A percentile compares a stretch with the other conserved stretches of the same genome.
Evolutionary conservation across 1,140 invertebrate species (phyloP).

Genomic region (Diploscapter pachys): DNA sequence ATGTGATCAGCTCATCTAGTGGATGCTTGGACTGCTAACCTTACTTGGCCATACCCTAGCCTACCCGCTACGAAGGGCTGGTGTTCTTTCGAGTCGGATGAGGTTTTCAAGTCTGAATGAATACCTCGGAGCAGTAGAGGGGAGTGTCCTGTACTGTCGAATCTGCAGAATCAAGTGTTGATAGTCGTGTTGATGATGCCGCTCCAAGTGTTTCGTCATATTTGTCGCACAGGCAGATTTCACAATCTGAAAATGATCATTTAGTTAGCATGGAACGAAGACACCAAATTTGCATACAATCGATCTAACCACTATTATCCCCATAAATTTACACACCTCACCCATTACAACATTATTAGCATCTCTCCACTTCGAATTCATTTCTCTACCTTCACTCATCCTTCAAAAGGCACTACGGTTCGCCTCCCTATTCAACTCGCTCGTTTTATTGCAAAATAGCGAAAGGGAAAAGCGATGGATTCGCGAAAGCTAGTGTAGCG

Average conservation of each 20-base stretch:
- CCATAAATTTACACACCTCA: background rate
- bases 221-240: conserved; percentile 35
- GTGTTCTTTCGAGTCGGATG: too few species aligned
- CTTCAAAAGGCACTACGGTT: background rate
- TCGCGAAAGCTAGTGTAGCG: too few species aligned
- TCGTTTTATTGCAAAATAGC: too few species aligned
- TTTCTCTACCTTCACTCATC: background rate
- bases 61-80: too few species aligned
- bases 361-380: background rate
- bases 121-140: too few species aligned
- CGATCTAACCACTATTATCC: background rate
- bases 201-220: conserved; percentile 35
- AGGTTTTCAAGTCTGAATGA: too few species aligned
- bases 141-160: conserved; percentile 10
- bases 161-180: conserved; percentile 23
- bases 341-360: background rate
- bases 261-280: background rate
- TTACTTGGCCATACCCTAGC: too few species aligned
- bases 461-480: too few species aligned
- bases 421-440: background rate
- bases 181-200: conserved; percentile 28
- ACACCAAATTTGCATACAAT: background rate
- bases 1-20: too few species aligned
- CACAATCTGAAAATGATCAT: conserved; percentile 21
- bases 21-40: too few species aligned